Conservation (phyloP, 2,888 invertebrate genomes). For the Pachycephus smyrnensis region DNA sequence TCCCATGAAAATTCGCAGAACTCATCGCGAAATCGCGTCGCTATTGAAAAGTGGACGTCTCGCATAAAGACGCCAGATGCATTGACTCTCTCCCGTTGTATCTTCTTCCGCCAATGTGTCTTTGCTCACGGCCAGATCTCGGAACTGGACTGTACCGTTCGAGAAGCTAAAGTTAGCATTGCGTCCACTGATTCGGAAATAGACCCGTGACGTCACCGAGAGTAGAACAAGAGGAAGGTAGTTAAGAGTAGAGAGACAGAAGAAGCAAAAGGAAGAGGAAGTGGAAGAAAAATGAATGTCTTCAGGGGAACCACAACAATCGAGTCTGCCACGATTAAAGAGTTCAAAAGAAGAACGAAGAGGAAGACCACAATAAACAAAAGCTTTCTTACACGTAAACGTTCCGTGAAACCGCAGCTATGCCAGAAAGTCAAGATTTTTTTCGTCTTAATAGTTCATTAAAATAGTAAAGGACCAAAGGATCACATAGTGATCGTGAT, state of each 20-base stretch:
- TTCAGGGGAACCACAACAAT: background rate
- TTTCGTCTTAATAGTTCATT: slow-evolving; percentile 22
- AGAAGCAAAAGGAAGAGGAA: background rate
- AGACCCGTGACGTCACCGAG: slow-evolving; percentile 56
- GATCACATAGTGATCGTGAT: slow-evolving; percentile 15
- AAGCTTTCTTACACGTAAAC: background rate
- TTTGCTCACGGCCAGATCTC: background rate
- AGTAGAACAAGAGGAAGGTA: slow-evolving; percentile 37
- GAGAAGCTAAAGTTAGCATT: slow-evolving; percentile 62
- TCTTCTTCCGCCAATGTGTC: background rate
- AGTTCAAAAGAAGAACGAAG: background rate
- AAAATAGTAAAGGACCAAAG: slow-evolving; percentile 19
- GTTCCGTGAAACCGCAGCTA: slow-evolving; percentile 31
- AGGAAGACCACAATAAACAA: background rate
- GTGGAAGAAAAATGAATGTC: background rate
- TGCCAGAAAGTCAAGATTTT: slow-evolving; percentile 18
- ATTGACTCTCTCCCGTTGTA: background rate
- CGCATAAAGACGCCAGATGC: background rate
- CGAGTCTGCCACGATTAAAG: background rate
- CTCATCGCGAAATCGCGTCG: background rate
- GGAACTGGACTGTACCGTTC: slow-evolving; percentile 44
- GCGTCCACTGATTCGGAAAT: slow-evolving; percentile 58
- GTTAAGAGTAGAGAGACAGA: background rate
- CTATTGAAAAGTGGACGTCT: background rate
- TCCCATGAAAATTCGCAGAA: background rate